Evolutionary conservation across 2,888 invertebrate species (phyloP), one percentile per base, ranked within the genome.

Genomic region (Microplitis deprimator): DNA sequence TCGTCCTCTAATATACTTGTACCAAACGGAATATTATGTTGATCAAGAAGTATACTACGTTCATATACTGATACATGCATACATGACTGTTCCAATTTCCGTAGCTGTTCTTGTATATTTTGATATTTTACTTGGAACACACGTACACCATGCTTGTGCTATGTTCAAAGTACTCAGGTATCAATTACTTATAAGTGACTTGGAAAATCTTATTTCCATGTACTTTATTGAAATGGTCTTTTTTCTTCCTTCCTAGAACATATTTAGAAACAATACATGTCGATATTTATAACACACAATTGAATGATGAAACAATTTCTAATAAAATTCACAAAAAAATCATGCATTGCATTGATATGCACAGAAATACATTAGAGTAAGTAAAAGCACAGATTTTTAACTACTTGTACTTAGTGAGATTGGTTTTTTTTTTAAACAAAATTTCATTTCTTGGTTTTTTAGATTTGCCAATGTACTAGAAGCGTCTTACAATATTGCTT

Each of bases 91-190:
- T 41, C 61, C 80, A 7, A 6, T 81, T 3, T 68, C 79, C 5
- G 62, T 79, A 20, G 10, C 39, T 10, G 50, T 72, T 1, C 59
- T 79, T 10, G 76, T 81, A 0, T 50, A 68, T 16, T 71, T 79
- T 13, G 80, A 79, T 20, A 67, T 70, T n/a, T 75, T 81, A 70
- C 78, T 81, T 41, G 74, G 78, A 1, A 69, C 76, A 13, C 77
- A 79, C 10, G 77, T 79, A 38, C 73, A 81, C 77, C 81, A 81
- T 64, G 73, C 77, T 7, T 79, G 80, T 59, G 81, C 80, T 29
- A 78, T 81, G 75, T 79, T 77, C 17, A 68, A 78, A 13, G 73
- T 79, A 50, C 59, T 81, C n/a, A 77, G 80, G 81, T 81, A 50
- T 13, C 13, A 29, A 4, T 13, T 50, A 17, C 70, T 20, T 20